phyloP scores from a whole-genome alignment of 2,113 vertebrate species.

The Pavo muticus region DNA sequence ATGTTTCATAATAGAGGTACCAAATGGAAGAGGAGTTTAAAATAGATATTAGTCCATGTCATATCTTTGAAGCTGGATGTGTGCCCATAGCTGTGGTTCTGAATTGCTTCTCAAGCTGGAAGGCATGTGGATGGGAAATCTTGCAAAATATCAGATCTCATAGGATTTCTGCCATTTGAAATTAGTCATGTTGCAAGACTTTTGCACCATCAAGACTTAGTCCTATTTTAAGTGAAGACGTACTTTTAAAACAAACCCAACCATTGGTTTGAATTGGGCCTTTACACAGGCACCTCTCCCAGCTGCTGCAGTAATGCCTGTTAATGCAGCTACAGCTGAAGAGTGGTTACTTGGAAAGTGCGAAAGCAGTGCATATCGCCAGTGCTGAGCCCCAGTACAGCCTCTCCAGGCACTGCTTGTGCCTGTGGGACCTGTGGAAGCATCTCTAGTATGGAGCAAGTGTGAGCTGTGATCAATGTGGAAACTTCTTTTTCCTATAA shows the following conservation, averaged over 20 bases:
- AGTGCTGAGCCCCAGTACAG: neutral
- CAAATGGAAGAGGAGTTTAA: conserved; percentile 16
- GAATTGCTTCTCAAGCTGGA: conserved; percentile 29
- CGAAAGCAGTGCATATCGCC: neutral
- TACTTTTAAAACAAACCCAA: neutral
- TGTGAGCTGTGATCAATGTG: accelerated
- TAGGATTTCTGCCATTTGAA: conserved; percentile 26
- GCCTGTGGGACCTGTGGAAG: neutral
- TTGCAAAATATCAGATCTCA: conserved; percentile 38
- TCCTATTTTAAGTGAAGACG: neutral
- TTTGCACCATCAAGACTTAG: neutral
- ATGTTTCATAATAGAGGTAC: neutral
- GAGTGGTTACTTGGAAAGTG: neutral
- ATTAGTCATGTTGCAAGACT: neutral
- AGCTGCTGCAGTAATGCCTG: neutral
- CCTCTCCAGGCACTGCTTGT: neutral
- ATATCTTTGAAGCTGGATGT: neutral
- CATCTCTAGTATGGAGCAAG: neutral
- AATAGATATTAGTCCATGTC: neutral
- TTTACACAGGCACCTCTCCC: neutral
- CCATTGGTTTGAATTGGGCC: neutral
- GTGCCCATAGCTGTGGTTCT: neutral
- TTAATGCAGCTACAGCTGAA: neutral
- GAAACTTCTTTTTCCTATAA: neutral
- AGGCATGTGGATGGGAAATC: conserved; percentile 29